phyloP scores from a whole-genome alignment of 1,140 invertebrate genomes.

The Lasioglossum baleicum region DNA sequence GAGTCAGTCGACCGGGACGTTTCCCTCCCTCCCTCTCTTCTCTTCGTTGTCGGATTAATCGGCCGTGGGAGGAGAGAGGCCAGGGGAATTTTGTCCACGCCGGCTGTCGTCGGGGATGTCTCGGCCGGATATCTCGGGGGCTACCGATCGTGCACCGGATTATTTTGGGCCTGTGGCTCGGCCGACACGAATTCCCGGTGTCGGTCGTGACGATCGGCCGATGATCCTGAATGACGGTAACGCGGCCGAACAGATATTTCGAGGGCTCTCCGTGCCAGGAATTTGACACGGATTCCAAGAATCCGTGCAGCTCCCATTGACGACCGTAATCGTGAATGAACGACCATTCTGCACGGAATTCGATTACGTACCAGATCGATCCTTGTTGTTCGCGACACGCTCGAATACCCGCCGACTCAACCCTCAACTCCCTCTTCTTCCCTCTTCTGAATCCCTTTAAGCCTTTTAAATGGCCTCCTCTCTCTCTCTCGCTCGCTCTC shows the following conservation, averaged over 20 bases:
- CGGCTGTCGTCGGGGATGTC: conserved; percentile 13
- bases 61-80: conserved; percentile 15
- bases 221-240: conserved; percentile 31
- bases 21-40: not conserved
- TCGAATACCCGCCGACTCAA: not conserved
- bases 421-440: not conserved
- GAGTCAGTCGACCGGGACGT: conserved; percentile 38
- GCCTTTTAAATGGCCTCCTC: not conserved
- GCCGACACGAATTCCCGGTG: conserved; percentile 19
- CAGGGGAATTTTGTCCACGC: conserved; percentile 27
- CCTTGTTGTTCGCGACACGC: not conserved
- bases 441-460: not conserved
- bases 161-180: conserved; percentile 18
- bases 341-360: conserved; percentile 9
- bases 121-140: not conserved
- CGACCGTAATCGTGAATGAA: conserved; percentile 41
- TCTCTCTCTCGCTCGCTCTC: too few species aligned
- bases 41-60: conserved; percentile 42
- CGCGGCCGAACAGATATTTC: conserved; percentile 13
- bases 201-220: not conserved
- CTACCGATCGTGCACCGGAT: conserved; percentile 38
- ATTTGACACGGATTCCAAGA: conserved; percentile 49
- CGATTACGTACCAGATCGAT: conserved; percentile 33
- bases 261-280: conserved; percentile 6
- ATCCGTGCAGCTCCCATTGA: conserved; percentile 33